Conservation (phyloP, 2,797 vertebrate species). For the Peromyscus melanophrys region DNA sequence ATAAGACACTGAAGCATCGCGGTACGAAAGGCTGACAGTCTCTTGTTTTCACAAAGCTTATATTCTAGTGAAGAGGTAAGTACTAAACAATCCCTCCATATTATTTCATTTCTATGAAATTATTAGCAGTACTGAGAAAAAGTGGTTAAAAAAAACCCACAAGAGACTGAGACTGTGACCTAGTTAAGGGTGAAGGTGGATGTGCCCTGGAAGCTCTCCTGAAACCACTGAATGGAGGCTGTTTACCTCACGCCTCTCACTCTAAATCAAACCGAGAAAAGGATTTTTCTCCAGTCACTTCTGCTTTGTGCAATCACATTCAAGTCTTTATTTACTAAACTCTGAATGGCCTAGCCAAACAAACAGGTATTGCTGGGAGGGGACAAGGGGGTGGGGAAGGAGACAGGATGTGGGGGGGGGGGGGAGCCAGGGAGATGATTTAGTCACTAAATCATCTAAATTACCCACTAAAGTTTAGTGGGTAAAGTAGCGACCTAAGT, state of each 20-base stretch:
- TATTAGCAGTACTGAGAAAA: background rate
- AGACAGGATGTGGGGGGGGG: background rate
- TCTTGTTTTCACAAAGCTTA: background rate
- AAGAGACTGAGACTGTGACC: background rate
- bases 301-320: conserved; percentile 9
- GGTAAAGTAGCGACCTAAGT: background rate
- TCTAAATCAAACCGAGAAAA: conserved; percentile 42
- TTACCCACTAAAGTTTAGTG: background rate
- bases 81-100: background rate
- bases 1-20: background rate
- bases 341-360: background rate
- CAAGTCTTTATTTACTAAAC: conserved; percentile 37
- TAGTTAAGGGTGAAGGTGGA: background rate
- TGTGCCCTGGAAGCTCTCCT: background rate
- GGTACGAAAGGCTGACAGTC: background rate
- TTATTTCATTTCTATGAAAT: background rate
- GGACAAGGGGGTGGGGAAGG: background rate
- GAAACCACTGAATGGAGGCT: background rate
- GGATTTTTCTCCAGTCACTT: conserved; percentile 13
- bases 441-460: background rate
- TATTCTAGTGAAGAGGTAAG: background rate
- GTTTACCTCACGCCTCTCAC: background rate
- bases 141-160: background rate
- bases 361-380: background rate
- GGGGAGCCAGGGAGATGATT: background rate